A percentile compares a stretch with the other conserved stretches of the same genome.
These are phyloP conservation scores for Tenebrio molitor DNA, from an alignment of 1,140 invertebrate species.

Conservation along the genomic window DNA sequence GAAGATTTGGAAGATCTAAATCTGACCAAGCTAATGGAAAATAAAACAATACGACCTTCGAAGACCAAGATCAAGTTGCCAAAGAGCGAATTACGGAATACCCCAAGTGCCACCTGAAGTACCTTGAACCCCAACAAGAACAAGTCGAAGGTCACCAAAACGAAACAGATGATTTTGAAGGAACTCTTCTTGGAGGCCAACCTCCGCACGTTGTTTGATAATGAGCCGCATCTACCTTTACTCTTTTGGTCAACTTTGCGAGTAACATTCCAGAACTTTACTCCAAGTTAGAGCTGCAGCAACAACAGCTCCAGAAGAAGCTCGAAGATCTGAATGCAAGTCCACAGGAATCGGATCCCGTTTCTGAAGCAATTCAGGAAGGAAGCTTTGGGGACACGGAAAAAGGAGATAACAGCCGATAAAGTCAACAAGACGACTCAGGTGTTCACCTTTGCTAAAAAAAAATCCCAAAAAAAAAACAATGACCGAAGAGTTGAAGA, in stretches of 20 bases:
- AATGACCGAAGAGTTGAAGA: too few relatives aligned
- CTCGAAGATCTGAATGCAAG: constrained; percentile 35
- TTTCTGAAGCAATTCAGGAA: constrained; percentile 55
- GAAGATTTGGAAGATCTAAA: constrained; percentile 3
- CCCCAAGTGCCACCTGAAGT: neutral
- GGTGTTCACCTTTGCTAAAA: constrained; percentile 54
- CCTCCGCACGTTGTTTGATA: constrained; percentile 1
- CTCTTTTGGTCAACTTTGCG: neutral
- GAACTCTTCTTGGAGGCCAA: constrained; percentile 1
- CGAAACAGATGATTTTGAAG: constrained; percentile 8
- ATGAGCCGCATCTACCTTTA: constrained; percentile 11
- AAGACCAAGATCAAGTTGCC: neutral
- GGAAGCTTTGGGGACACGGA: constrained; percentile 55
- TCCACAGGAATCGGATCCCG: constrained; percentile 53
- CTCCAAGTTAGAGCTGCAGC: neutral
- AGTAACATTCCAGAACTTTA: neutral
- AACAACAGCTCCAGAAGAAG: too few relatives aligned
- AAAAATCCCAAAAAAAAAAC: too few relatives aligned
- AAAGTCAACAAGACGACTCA: constrained; percentile 51
- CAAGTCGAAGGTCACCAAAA: too few relatives aligned
- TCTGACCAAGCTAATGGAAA: neutral
- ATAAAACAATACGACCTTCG: neutral
- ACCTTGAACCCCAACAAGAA: neutral
- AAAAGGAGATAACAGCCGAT: constrained; percentile 44
- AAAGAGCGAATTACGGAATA: neutral